Conservation (phyloP, 1,140 invertebrate species). For the Drosophila arawakana region DNA sequence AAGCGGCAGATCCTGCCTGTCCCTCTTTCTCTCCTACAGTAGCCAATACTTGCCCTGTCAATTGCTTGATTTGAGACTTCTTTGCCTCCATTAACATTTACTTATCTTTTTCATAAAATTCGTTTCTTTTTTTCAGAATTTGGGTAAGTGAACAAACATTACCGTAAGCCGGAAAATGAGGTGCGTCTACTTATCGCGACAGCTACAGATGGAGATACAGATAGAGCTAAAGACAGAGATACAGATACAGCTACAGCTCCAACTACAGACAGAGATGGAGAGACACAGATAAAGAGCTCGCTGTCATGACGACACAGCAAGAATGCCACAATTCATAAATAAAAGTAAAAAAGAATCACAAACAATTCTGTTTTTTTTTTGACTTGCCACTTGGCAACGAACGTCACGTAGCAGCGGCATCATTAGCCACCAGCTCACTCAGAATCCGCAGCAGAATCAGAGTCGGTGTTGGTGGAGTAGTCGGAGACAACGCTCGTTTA, state of each 20-base stretch:
- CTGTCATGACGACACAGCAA: conserved; percentile 56
- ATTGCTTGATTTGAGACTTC: not conserved
- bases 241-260: no score
- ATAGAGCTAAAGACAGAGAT: not conserved
- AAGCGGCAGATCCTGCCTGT: conserved; percentile 13
- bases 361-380: conserved; percentile 56
- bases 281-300: conserved; percentile 61
- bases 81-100: conserved; percentile 14
- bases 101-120: conserved; percentile 44
- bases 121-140: conserved; percentile 6
- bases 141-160: conserved; percentile 36
- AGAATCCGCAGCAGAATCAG: not conserved
- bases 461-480: conserved; percentile 9
- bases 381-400: conserved; percentile 76
- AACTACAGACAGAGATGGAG: conserved; percentile 11
- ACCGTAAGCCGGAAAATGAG: conserved; percentile 75
- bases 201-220: not conserved
- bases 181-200: conserved; percentile 49
- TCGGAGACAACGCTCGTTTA: conserved; percentile 3
- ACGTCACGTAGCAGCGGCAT: conserved; percentile 78
- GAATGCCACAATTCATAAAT: conserved; percentile 79
- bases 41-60: conserved; percentile 22
- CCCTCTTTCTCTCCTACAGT: not conserved
- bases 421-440: conserved; percentile 66
- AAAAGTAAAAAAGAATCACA: conserved; percentile 43